Evolutionary conservation across 2,797 vertebrate species (phyloP).

Genomic region (Phalloptychus januarius): DNA sequence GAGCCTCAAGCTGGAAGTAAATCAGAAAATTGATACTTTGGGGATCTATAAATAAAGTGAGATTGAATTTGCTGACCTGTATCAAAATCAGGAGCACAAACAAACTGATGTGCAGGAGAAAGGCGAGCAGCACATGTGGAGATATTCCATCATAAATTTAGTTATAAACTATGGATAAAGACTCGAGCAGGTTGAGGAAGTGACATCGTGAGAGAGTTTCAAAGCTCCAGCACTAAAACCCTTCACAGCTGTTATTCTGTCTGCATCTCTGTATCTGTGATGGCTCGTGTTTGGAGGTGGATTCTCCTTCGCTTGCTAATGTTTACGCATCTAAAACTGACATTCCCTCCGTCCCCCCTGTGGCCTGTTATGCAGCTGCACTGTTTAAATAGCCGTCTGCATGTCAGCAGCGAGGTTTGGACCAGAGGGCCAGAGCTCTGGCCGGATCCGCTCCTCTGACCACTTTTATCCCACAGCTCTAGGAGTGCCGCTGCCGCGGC

Average conservation of each 20-base stretch:
- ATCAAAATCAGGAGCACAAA: constrained; percentile 3
- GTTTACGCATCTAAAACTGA: constrained; percentile 41
- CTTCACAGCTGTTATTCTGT: not conserved
- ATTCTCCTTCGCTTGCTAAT: constrained; percentile 20
- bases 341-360: constrained; percentile 5
- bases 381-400: constrained; percentile 63
- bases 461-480: constrained; percentile 63
- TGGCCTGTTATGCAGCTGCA: constrained; percentile 18
- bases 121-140: not conserved
- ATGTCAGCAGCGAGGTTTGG: constrained; percentile 65
- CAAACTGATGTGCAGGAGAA: not conserved
- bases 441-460: constrained; percentile 65
- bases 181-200: constrained; percentile 25
- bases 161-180: constrained; percentile 23
- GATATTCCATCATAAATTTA: constrained; percentile 9
- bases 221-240: not conserved
- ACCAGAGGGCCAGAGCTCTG: constrained; percentile 62
- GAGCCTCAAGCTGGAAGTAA: constrained; percentile 18
- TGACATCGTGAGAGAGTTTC: constrained; percentile 19
- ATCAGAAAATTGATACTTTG: constrained; percentile 24
- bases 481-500: constrained; percentile 63
- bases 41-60: constrained; percentile 18
- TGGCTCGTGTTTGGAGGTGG: constrained; percentile 30
- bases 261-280: constrained; percentile 32
- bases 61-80: not conserved